phyloP scores from a whole-genome alignment of 2,797 vertebrate genomes.

The Coregonus ussuriensis region DNA sequence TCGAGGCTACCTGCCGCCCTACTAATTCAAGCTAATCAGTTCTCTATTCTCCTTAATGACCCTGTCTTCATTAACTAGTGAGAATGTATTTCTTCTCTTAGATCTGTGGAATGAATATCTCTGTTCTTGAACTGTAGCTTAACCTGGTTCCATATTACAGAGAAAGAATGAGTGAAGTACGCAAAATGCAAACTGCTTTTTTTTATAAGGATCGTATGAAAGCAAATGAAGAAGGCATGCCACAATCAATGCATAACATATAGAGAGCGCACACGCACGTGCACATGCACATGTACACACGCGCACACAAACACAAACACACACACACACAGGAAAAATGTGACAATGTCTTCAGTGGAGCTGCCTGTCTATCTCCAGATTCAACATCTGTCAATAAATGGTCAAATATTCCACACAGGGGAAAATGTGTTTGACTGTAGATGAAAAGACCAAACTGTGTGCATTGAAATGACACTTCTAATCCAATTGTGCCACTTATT shows the following conservation, averaged over 20 bases:
- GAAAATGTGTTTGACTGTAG: conserved; percentile 4
- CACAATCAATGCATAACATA: neutral
- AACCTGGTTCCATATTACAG: neutral
- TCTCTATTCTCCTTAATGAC: too few relatives aligned
- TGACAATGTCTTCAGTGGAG: neutral
- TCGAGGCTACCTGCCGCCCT: too few relatives aligned
- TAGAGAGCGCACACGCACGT: neutral
- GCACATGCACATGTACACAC: neutral
- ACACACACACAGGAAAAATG: neutral
- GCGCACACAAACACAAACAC: neutral
- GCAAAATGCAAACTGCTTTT: too few relatives aligned
- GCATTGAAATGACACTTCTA: neutral
- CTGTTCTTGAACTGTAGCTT: neutral
- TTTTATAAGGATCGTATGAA: too few relatives aligned
- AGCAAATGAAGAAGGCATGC: neutral
- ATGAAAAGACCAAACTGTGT: neutral
- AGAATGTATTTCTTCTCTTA: too few relatives aligned
- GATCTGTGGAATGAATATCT: neutral
- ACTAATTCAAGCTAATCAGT: too few relatives aligned
- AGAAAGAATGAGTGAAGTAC: too few relatives aligned
- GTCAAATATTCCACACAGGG: conserved; percentile 18
- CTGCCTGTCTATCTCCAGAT: neutral
- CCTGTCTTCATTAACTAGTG: too few relatives aligned
- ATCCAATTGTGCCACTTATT: conserved; percentile 3
- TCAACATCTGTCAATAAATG: conserved; percentile 9